Base-by-base conservation (phyloP, 2,888 invertebrate genomes). In the Acronicta leporina region DNA sequence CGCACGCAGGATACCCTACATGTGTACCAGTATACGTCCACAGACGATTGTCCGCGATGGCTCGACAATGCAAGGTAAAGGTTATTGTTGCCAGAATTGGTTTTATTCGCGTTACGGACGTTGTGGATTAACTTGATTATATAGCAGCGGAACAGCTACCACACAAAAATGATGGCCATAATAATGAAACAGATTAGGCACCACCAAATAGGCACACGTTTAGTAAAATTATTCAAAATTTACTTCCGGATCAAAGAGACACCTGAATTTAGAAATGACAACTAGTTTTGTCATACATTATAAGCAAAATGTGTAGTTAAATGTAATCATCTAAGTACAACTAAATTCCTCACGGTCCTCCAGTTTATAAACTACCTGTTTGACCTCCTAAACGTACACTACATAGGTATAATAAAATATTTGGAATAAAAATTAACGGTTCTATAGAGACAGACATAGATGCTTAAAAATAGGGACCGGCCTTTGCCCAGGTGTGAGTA, bases 21-120 rank as follows among this genome's bases (percentile, higher is more conserved):
- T 67, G 30, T 25, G 45, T 33, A 72, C 66, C 60, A 48, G 44
- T 35, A 25, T 41, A 50, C 50, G 44, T 62, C 57, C 47, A 71
- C 67, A 53, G 65, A 46, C 62, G 70, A 74, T 63, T 73, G 77
- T 71, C 64, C 74, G 78, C 84, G 81, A 82, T 81, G 69, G 77
- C 75, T 68, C 76, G 66, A 89, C 88, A 90, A 89, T 90, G 84
- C 92, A 90, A 92, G 90, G 92, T 90, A 91, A 91, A 91, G 90
- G 89, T 92, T 89, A 91, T 91, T 90, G 90, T 88, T 80, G 78
- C 82, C 86, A 84, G 85, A 88, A 86, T 86, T 85, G 85, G 69
- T 81, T 79, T 80, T 84, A 88, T 86, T 87, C 74, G 84, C 79
- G 73, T 83, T 82, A 75, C 82, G 82, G 80, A 80, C 75, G 79